Evolutionary conservation across 1,140 invertebrate genomes (phyloP), one percentile per base, ranked within the genome.

Genomic region (Pissodes strobi): DNA sequence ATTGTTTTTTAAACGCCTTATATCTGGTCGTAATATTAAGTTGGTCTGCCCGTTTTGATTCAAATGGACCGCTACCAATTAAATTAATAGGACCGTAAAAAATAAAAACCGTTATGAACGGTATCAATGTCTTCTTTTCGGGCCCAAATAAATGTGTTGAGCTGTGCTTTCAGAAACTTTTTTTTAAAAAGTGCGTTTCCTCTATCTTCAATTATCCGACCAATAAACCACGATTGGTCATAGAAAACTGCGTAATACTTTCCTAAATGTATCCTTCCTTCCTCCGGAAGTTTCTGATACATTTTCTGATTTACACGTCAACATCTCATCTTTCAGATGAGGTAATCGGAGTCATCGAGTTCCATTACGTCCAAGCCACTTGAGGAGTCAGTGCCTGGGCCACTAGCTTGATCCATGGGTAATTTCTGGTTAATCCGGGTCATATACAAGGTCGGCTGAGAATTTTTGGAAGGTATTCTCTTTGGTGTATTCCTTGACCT

Each of bases 221-320:
- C n/a, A 34, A 34, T 34, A 34, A 34, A 34, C n/a, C 30, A 34
- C n/a, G 30, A 34, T 41, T 41, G 39, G 15, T 41, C 39, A 17
- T 41, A n/a, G 15, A 41, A 41, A 41, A 41, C n/a, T n/a, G 15
- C 39, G 15, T 17, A 41, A 41, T 41, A 41, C 10, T n/a, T 41
- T 41, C 13, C 39, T 41, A 41, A 41, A 13, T 41, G 39, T 41
- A 41, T 41, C 39, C n/a, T n/a, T n/a, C n/a, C n/a, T n/a, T n/a
- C n/a, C n/a, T n/a, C n/a, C n/a, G n/a, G 4, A 30, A 30, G 27
- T 30, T 30, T 30, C 27, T 6, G 27, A 30, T 30, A 30, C 4
- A 30, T 4, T 12, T 30, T 12, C 12, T 12, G 12, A 6, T 12
- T 30, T 4, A 30, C 4, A 30, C 4, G 5, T 30, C n/a, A n/a